Evolutionary conservation across 2,888 invertebrate species (phyloP), one percentile per base, ranked within the genome.

Genomic region (Ectobius pallidus): DNA sequence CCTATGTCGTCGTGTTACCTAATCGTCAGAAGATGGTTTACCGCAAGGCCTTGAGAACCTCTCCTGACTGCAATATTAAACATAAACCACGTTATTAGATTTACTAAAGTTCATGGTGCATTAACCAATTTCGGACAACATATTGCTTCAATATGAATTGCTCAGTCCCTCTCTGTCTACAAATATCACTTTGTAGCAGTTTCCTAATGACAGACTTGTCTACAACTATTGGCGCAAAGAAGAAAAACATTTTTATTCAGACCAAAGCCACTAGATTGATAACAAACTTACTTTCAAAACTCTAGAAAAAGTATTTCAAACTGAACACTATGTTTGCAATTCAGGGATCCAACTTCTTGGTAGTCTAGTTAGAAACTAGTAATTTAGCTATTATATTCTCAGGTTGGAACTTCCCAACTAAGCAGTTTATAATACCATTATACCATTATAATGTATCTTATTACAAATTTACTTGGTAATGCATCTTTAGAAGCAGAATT

Each of bases 41-140:
- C 65, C 65, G 18, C 65, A 65, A 63, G 65, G 65, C 44, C 44
- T 44, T 65, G 58, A 58, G 58, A 63, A 65, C 44, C 65, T 42
- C 44, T n/a, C 65, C 65, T 7, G 20, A 27, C 46, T 65, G 65
- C 65, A 65, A 65, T 65, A 65, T 65, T 65, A 65, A 65, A 65
- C 65, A 65, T 30, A 65, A 65, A 65, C 65, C 65, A 46, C 65
- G 65, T 65, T 65, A 65, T 65, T 65, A 65, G 65, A 65, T 65
- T 44, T 65, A 46, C 65, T 27, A 65, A 65, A 65, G 65, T 65
- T 65, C 46, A 65, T 18, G 65, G 27, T 65, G 46, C 65, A 65
- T 65, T 65, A 65, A 65, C 65, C 65, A 65, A 65, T 65, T 65
- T 65, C 46, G 30, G 44, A 65, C 46, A 46, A 65, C 46, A 39